Evolutionary conservation across 2,113 vertebrate genomes (phyloP).

Genomic region (Scopus umbretta): DNA sequence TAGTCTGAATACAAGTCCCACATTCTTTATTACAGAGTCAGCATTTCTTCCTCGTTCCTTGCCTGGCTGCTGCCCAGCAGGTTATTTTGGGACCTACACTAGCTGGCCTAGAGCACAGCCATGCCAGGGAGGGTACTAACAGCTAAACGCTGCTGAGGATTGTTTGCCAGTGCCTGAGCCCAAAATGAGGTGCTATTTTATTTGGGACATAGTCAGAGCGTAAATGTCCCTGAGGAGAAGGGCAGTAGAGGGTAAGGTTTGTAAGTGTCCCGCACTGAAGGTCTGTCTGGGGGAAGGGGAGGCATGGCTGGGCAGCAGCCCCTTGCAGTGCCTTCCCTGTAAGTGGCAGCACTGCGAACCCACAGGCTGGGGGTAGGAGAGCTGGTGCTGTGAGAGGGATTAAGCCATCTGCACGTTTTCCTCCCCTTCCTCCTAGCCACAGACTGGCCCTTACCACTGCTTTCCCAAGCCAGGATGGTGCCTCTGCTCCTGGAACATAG

Average conservation of each 20-base stretch:
- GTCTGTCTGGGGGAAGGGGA: neutral
- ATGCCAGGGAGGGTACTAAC: neutral
- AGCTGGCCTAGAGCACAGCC: neutral
- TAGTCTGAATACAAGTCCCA: neutral
- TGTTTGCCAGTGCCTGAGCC: neutral
- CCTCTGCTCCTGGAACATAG: neutral
- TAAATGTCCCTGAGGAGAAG: neutral
- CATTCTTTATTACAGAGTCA: constrained; percentile 34
- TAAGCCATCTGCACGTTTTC: neutral
- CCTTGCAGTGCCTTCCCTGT: neutral
- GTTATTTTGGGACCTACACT: constrained; percentile 49
- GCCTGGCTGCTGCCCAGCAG: constrained; percentile 34
- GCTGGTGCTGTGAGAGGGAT: neutral
- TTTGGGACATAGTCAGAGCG: neutral
- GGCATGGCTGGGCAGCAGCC: neutral
- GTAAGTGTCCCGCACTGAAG: neutral
- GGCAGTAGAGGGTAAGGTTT: neutral
- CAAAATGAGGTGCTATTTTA: neutral
- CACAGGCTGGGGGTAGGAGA: neutral
- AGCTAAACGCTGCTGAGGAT: neutral
- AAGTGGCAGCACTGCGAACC: fast-evolving
- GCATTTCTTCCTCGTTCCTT: constrained; percentile 46
- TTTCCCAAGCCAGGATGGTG: neutral
- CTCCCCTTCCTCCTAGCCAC: neutral
- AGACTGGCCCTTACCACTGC: fast-evolving